These are phyloP conservation scores for Rhopalosiphum padi DNA, from an alignment of 1,140 invertebrate species.

Conservation along the genomic window DNA sequence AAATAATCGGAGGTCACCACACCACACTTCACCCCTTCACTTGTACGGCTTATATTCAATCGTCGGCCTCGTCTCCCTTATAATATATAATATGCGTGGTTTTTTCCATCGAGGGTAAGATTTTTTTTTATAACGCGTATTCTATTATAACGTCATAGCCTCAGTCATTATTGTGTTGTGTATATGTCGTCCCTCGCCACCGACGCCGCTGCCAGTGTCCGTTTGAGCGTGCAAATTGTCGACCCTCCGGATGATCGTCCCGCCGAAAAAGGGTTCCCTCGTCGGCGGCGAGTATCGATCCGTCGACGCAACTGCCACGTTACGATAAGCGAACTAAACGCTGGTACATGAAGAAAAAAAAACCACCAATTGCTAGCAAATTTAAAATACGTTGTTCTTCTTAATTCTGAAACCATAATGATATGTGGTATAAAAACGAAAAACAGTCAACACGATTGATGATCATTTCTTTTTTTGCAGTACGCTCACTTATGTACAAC, in stretches of 20 bases:
- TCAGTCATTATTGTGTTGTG: conserved; percentile 37
- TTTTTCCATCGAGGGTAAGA: conserved; percentile 17
- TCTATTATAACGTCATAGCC: conserved; percentile 24
- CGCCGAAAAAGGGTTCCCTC: conserved; percentile 31
- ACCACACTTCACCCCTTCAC: background rate
- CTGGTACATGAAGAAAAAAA: conserved; percentile 21
- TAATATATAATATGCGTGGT: background rate
- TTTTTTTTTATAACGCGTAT: conserved; percentile 33
- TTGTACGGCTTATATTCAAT: conserved; percentile 30
- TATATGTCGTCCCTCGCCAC: background rate
- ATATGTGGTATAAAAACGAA: background rate
- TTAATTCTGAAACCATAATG: background rate
- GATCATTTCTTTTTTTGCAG: background rate
- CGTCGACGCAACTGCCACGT: background rate
- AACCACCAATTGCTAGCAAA: background rate
- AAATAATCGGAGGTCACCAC: conserved; percentile 29
- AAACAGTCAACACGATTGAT: background rate
- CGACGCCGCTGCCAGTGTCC: background rate
- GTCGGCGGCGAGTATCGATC: conserved; percentile 31
- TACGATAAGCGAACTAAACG: background rate
- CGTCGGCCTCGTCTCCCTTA: background rate
- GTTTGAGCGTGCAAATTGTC: conserved; percentile 48
- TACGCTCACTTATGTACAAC: background rate
- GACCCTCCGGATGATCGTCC: conserved; percentile 35
- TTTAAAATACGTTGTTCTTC: background rate